Evolutionary conservation across 2,888 invertebrate species (phyloP), one percentile per base, ranked within the genome.

Genomic region (Cecidostiba fungosa): DNA sequence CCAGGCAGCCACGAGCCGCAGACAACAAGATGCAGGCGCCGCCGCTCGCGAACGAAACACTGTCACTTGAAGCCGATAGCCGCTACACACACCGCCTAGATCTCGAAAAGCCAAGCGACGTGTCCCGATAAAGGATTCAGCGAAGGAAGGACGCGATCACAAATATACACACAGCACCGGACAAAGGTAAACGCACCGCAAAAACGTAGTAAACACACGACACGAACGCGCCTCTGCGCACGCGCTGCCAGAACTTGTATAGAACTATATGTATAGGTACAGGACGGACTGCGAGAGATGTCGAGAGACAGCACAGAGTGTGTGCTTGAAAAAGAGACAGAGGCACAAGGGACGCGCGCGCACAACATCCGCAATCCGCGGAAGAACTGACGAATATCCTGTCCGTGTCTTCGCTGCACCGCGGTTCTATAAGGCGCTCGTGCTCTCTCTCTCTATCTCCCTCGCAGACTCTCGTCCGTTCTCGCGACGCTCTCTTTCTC

Each of bases 381-480:
- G 91, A 91, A 92, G 90, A 90, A 92, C 91, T 91, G 91, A 89
- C 89, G 70, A n/a, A 70, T 79, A 32, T 23, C 50, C 47, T 12
- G 39, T 54, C 50, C 26, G 79, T 79, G 50, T 54, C 79, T 50
- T 70, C 66, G 26, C 36, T n/a, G 66, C 62, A 59, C 39, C 39
- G 16, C 39, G 23, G 66, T 19, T 59, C 50, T 16, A 5, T 19
- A 36, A n/a, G 36, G 12, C 59, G 19, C 69, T 19, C n/a, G 69
- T 14, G 78, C 10, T 47, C 74, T 29, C 4, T 47, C 39, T n/a
- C 39, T 23, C 50, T 69, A 50, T 69, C 47, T 79, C 32, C n/a
- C 32, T 47, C 59, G 32, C 73, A 29, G 4, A 72, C 62, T 86
- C 69, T 87, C 85, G 47, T 87, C 26, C 82, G 74, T 81, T 73